Percentiles rank a stretch among this genome's conserved stretches.
Evolutionary conservation across 2,888 invertebrate species (phyloP).

Genomic region (Ischnura elegans): DNA sequence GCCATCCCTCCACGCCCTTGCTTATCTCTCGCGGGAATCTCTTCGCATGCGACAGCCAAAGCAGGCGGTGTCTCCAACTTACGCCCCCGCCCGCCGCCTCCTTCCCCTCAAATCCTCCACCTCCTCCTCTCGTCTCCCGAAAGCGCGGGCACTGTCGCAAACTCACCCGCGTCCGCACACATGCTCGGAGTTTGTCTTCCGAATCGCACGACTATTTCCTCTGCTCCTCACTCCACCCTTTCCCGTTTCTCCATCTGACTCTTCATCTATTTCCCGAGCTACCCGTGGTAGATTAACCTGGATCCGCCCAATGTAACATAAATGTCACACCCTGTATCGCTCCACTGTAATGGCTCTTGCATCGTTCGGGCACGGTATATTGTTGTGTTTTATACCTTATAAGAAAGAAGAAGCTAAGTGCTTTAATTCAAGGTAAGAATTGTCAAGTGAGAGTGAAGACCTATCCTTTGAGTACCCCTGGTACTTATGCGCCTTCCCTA

Average conservation of each 20-base stretch:
- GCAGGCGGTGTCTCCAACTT: conserved; percentile 76
- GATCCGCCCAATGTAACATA: too few species aligned
- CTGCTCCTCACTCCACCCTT: conserved; percentile 1
- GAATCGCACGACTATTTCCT: not conserved
- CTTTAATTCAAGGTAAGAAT: too few species aligned
- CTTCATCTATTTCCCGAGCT: too few species aligned
- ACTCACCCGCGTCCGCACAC: conserved; percentile 49
- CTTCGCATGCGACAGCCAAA: conserved; percentile 74
- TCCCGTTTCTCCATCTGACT: not conserved
- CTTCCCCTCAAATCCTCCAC: conserved; percentile 59
- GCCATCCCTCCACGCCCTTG: conserved; percentile 51
- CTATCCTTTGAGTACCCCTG: too few species aligned
- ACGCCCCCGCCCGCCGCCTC: conserved; percentile 75
- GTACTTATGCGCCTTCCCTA: too few species aligned
- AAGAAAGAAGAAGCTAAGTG: too few species aligned
- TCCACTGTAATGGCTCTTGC: too few species aligned
- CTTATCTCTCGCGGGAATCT: conserved; percentile 51
- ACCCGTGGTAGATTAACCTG: too few species aligned
- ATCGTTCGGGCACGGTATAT: too few species aligned
- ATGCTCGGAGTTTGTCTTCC: not conserved
- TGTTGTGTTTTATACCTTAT: too few species aligned
- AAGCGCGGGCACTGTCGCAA: conserved; percentile 68
- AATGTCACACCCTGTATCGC: too few species aligned
- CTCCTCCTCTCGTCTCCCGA: conserved; percentile 69
- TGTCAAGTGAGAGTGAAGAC: too few species aligned